Percentiles rank a stretch among this genome's conserved stretches.
phyloP scores from a whole-genome alignment of 2,113 vertebrate species.

The Xiphophorus hellerii region DNA sequence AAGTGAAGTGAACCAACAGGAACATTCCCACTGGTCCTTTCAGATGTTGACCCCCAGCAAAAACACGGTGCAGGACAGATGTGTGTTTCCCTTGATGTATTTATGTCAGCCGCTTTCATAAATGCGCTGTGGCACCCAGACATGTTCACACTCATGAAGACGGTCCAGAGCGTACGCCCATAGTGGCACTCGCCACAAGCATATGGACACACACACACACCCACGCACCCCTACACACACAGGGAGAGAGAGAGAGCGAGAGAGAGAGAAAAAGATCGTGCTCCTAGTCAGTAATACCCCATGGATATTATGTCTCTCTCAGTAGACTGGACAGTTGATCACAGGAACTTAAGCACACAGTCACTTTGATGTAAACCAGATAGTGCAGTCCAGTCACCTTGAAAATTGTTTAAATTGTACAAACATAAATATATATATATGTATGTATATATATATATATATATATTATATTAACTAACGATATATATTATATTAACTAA shows the following conservation, averaged over 20 bases:
- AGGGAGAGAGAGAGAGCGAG: slow-evolving; percentile 3
- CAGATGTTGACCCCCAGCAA: slow-evolving; percentile 45
- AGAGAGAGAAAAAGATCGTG: slow-evolving; percentile 43
- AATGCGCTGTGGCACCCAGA: slow-evolving; percentile 61
- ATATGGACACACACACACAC: slow-evolving; percentile 46
- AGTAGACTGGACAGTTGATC: slow-evolving; percentile 71
- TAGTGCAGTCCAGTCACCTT: slow-evolving; percentile 56
- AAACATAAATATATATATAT: not conserved
- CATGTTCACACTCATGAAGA: slow-evolving; percentile 47
- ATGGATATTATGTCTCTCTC: slow-evolving; percentile 75
- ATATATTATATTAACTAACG: too few relatives aligned
- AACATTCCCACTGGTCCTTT: slow-evolving; percentile 35
- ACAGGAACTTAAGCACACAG: slow-evolving; percentile 45
- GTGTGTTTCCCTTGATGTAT: slow-evolving; percentile 72
- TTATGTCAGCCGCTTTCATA: slow-evolving; percentile 72
- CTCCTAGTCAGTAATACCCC: slow-evolving; percentile 71
- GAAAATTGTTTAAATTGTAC: slow-evolving; percentile 18
- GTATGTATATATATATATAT: too few relatives aligned
- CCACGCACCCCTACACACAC: slow-evolving; percentile 26
- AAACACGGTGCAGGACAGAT: slow-evolving; percentile 67
- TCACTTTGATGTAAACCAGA: slow-evolving; percentile 63
- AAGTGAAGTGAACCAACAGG: slow-evolving; percentile 30
- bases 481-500: too few relatives aligned
- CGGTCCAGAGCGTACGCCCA: slow-evolving; percentile 29
- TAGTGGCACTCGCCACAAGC: slow-evolving; percentile 14